A percentile compares a stretch with the other conserved stretches of the same genome.
Conservation (phyloP, 2,888 invertebrate species). For the Myathropa florea region DNA sequence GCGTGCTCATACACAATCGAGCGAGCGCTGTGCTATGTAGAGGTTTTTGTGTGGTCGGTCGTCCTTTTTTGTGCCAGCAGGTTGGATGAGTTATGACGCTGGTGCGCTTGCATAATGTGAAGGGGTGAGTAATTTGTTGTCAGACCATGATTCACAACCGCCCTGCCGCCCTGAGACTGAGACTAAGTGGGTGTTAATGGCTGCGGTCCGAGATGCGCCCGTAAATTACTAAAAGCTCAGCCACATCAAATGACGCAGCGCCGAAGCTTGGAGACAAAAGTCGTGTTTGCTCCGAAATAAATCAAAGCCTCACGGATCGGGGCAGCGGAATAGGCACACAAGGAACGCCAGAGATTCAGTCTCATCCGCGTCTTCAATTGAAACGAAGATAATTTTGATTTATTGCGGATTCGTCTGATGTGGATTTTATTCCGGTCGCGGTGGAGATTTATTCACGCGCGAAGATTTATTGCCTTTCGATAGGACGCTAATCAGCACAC, state of each 20-base stretch:
- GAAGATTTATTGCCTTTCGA: slow-evolving; percentile 68
- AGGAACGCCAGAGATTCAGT: background rate
- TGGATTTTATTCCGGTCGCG: slow-evolving; percentile 47
- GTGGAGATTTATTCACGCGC: slow-evolving; percentile 66
- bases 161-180: too few relatives aligned
- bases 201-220: background rate
- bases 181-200: slow-evolving; percentile 43
- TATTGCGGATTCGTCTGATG: slow-evolving; percentile 54
- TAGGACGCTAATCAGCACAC: slow-evolving; percentile 59
- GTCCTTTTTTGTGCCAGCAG: slow-evolving; percentile 4
- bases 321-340: background rate
- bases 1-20: slow-evolving; percentile 71
- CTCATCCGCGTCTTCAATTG: slow-evolving; percentile 57
- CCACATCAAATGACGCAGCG: slow-evolving; percentile 51
- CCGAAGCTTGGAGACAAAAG: slow-evolving; percentile 26
- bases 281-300: slow-evolving; percentile 34
- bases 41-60: slow-evolving; percentile 22
- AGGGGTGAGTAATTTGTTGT: slow-evolving; percentile 8
- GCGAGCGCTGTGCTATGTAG: slow-evolving; percentile 30
- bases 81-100: slow-evolving; percentile 52
- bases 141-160: slow-evolving; percentile 34
- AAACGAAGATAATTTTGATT: slow-evolving; percentile 69
- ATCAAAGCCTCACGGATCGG: slow-evolving; percentile 32
- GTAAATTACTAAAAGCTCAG: slow-evolving; percentile 49
- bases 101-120: slow-evolving; percentile 44